Evolutionary conservation across 2,797 vertebrate species (phyloP), one percentile per base, ranked within the genome.

Genomic region (Aldrovandia affinis): DNA sequence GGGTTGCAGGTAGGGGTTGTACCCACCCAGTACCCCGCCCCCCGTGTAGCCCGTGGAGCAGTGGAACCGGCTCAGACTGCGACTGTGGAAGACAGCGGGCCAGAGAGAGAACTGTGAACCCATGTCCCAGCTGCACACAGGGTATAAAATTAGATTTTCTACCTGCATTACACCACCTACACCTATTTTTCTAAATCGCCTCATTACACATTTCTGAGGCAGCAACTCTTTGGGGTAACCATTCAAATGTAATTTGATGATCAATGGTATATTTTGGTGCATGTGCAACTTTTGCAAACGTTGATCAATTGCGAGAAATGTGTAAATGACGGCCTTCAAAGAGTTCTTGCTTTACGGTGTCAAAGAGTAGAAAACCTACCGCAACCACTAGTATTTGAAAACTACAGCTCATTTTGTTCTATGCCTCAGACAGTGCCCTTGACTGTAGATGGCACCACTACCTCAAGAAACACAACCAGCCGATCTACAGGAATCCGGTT

Each of bases 41-140:
- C 91, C 88, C 88, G 90, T 93, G 20, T 98, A 99, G n/a, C 81
- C 92, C 78, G 96, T 97, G 2, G 95, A 85, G 9, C 96, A 93
- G 86, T 96, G 95, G 92, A 98, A 99, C 89, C 98, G 97, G 89
- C 89, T 95, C 85, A 96, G 92, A 86, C 95, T 97, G 93, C 97
- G 96, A 86, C 97, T 97, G 93, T 65, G 78, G 57, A 12, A 59
- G 79, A 73, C 28, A 78, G 30, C 22, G n/a, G 81, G 82, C 22
- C 12, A 82, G 52, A 84, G 65, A 52, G 83, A 77, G 59, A 85
- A 50, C 28, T 30, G 50, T 92, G 81, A 90, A 84, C 57, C 70
- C 63, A 52, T 65, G 44, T 65, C 42, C 54, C 78, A 22, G 15
- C 12, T 63, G 55, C 25, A 59, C 18, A 68, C 39, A 12, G 59